Base-by-base conservation (phyloP, 2,888 invertebrate genomes). In the Amphimallon solstitiale region DNA sequence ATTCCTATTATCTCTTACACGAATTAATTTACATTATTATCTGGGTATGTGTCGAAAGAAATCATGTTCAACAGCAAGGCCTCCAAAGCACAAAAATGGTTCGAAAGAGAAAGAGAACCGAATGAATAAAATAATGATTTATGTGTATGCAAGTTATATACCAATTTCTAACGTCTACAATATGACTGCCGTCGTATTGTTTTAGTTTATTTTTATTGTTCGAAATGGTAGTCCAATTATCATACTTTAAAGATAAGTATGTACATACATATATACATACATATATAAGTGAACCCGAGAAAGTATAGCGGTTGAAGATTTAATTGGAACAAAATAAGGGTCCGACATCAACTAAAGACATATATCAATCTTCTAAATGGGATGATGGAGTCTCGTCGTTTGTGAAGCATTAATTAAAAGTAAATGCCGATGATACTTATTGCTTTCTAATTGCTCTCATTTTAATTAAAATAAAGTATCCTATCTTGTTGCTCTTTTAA, bases 1-100 rank as follows among this genome's bases (percentile, higher is more conserved):
- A 52, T 54, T 63, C 56, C 64, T 56, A 46, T 46, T 46, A 37
- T 52, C 46, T 46, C 37, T 48, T 56, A 64, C 64, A 64, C 46
- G 45, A 54, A 64, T 64, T 37, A 54, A 54, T 63, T 54, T 17
- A 56, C 37, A 29, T n/a, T n/a, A 52, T 56, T 56, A 56, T 23
- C 35, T 43, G 21, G 5, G 43, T 64, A 45, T 29, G 46, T 21
- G 62, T 49, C 49, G 62, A 40, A 40, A 49, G 61, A 38, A 40
- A 49, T 37, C 48, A 37, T 29, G 56, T 56, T 21, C 40, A 19
- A 19, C 62, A 49, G 23, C 49, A 40, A 10, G 15, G 14, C 62
- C 38, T 62, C 40, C 51, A 38, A 23, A 10, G 21, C 9, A 14
- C 21, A 15, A 56, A 38, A 23, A 23, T 56, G 14, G 12, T 56